Percentiles rank a stretch among this genome's conserved stretches.
Evolutionary conservation across 1,140 invertebrate genomes (phyloP).

Genomic region (Semibalanus balanoides): DNA sequence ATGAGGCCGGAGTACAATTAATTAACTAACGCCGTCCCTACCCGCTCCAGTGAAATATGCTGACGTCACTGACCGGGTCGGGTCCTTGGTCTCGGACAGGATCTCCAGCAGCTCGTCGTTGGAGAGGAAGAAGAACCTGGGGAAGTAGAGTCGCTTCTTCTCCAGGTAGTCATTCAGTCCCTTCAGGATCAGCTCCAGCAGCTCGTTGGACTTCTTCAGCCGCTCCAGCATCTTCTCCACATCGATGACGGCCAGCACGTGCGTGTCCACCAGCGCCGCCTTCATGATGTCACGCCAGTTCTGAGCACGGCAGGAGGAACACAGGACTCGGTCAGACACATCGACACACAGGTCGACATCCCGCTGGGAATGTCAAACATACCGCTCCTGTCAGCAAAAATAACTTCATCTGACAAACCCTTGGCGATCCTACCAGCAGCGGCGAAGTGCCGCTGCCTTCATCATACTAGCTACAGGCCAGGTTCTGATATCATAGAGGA

Average conservation of each 20-base stretch:
- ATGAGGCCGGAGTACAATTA: too few species aligned
- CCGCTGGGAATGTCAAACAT: too few species aligned
- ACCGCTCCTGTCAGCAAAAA: too few species aligned
- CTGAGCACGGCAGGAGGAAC: slow-evolving; percentile 22
- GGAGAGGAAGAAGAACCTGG: slow-evolving; percentile 92
- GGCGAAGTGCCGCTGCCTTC: too few species aligned
- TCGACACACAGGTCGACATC: slow-evolving; percentile 5
- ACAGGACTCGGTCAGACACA: slow-evolving; percentile 8
- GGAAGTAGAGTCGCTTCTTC: slow-evolving; percentile 87
- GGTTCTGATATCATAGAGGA: too few species aligned
- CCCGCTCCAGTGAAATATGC: too few species aligned
- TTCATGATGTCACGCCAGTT: slow-evolving; percentile 94
- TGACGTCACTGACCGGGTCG: slow-evolving; percentile 35
- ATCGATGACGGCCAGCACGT: slow-evolving; percentile 67
- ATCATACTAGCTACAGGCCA: too few species aligned
- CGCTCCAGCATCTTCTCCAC: slow-evolving; percentile 89
- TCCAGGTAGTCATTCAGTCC: slow-evolving; percentile 89
- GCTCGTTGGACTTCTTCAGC: slow-evolving; percentile 70
- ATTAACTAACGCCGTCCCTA: too few species aligned
- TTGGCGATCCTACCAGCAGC: too few species aligned
- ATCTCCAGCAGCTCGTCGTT: slow-evolving; percentile 94
- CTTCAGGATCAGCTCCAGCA: slow-evolving; percentile 77
- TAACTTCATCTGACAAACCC: too few species aligned
- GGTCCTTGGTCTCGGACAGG: slow-evolving; percentile 91
- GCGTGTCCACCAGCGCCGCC: slow-evolving; percentile 54